These are phyloP conservation scores for Lasioglossum morio DNA, from an alignment of 2,888 invertebrate species.

Conservation along the genomic window DNA sequence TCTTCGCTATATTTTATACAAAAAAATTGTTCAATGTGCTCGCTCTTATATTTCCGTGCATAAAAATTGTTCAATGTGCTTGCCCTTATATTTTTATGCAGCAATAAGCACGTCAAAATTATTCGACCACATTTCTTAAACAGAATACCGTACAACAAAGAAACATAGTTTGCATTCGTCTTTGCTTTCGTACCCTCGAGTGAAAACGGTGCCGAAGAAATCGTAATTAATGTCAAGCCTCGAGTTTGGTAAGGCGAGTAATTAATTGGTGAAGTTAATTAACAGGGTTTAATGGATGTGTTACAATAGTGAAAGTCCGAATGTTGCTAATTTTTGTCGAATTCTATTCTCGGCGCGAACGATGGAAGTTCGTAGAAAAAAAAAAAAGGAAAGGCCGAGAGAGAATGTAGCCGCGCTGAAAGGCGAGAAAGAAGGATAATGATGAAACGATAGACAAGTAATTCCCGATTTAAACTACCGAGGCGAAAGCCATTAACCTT, in stretches of 20 bases:
- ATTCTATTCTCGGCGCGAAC: neutral
- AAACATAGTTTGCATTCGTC: neutral
- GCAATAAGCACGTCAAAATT: neutral
- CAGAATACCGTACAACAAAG: neutral
- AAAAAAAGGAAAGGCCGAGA: neutral
- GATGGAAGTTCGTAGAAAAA: conserved; percentile 13
- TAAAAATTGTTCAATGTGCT: too few species aligned
- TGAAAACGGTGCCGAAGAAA: neutral
- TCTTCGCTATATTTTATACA: too few species aligned
- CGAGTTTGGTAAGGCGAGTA: neutral
- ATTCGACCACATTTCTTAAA: neutral
- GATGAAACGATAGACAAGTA: conserved; percentile 51
- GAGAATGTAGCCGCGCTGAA: neutral
- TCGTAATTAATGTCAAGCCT: neutral
- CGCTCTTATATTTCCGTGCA: too few species aligned
- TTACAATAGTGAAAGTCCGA: neutral
- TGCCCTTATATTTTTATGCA: too few species aligned
- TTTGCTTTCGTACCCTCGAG: neutral
- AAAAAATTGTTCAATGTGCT: too few species aligned
- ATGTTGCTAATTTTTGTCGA: neutral
- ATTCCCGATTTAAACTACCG: conserved; percentile 49
- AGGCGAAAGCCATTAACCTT: conserved; percentile 60
- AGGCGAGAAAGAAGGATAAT: conserved; percentile 35
- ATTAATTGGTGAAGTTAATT: conserved; percentile 2
- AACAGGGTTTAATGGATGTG: neutral